Evolutionary conservation across 2,797 vertebrate species (phyloP).

Genomic region (Ctenopoma multispine): DNA sequence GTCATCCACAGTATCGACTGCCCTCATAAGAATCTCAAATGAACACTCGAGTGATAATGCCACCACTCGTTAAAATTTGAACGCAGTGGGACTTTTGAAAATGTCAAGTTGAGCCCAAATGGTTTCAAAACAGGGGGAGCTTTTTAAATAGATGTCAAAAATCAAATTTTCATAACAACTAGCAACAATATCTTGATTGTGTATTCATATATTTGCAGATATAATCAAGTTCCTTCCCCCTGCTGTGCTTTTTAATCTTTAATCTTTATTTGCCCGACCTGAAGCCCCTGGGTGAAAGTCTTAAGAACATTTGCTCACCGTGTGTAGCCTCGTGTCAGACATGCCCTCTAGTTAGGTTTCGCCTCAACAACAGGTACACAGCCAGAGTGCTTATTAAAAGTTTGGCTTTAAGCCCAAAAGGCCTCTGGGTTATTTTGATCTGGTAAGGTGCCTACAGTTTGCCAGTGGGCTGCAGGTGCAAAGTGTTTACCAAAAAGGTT

Average conservation of each 20-base stretch:
- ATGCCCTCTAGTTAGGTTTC: constrained; percentile 53
- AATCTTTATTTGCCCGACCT: constrained; percentile 3
- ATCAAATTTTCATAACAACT: constrained; percentile 41
- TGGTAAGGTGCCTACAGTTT: constrained; percentile 11
- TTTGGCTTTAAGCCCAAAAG: constrained; percentile 39
- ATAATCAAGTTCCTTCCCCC: constrained; percentile 32
- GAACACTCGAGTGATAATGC: constrained; percentile 68
- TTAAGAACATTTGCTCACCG: constrained; percentile 49
- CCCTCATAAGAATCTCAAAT: constrained; percentile 65
- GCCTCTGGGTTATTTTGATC: constrained; percentile 17
- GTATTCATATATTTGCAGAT: constrained; percentile 25
- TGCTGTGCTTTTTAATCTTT: constrained; percentile 23
- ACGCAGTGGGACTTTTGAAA: constrained; percentile 60
- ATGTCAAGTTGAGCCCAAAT: constrained; percentile 57
- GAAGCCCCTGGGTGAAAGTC: constrained; percentile 36
- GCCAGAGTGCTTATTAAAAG: constrained; percentile 68
- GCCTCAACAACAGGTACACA: constrained; percentile 53
- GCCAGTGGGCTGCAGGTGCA: constrained; percentile 36
- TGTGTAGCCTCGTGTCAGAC: constrained; percentile 53
- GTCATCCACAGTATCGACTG: constrained; percentile 57
- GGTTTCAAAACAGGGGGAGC: constrained; percentile 36
- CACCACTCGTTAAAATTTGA: constrained; percentile 62
- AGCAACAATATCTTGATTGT: constrained; percentile 37
- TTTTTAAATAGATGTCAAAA: constrained; percentile 44
- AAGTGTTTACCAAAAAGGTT: constrained; percentile 9